Base-by-base conservation (phyloP, 2,113 vertebrate genomes). In the Chionomys nivalis region DNA sequence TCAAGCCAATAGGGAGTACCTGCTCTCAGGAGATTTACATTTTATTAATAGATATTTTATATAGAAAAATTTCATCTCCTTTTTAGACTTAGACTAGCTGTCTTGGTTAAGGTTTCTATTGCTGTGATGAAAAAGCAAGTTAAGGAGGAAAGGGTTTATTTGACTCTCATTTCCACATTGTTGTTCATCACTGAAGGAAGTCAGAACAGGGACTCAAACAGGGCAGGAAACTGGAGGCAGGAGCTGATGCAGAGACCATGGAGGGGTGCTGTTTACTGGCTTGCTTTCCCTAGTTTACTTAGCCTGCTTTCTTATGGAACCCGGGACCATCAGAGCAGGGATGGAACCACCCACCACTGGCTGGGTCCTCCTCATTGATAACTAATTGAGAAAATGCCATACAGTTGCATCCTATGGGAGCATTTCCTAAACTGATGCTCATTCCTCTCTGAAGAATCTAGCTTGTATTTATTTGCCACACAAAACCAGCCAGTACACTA, bases 41-140 rank as follows among this genome's bases (percentile, higher is more conserved):
- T 82, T 81, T 73, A 77, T 13, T 36, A 85, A 55, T 73, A n/a
- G 21, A 49, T 44, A 66, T 92, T 96, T 92, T 83, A 78, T 36
- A 36, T 11, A 68, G 61, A 55, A 87, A 77, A 89, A 72, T 55
- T 1, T 44, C 36, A 66, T 87, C 12, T 65, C 44, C 28, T 78
- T 39, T 87, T 19, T 87, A 83, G 36, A 47, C 28, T 42, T 61
- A 72, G 28, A 81, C 78, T 75, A 75, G 79, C 52, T 88, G 16
- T 70, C 68, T 17, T 70, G 17, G 68, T 33, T 31, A 68, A 33
- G 31, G 31, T 70, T 70, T 70, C 16, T n/a, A 70, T 70, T 36
- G 33, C 68, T 36, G 14, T 70, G 68, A 36, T n/a, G 16, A 17
- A 70, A 17, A 36, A 36, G 33, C 68, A 19, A 70, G 33, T 19